Percentiles rank a stretch among this genome's conserved stretches.
These are phyloP conservation scores for Chaetodon trifasciatus DNA, from an alignment of 2,797 vertebrate species.

Conservation along the genomic window DNA sequence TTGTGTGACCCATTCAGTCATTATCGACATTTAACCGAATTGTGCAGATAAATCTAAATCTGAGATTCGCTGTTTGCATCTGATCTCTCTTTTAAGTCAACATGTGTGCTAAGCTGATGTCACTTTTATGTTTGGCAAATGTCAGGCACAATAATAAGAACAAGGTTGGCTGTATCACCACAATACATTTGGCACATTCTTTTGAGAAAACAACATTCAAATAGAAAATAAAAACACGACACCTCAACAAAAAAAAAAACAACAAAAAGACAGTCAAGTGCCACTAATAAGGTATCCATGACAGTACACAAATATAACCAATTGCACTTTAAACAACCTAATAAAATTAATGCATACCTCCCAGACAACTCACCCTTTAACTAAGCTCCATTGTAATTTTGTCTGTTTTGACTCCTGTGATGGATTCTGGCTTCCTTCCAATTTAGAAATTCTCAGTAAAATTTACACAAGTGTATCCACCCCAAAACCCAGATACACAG, in stretches of 20 bases:
- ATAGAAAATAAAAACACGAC: conserved; percentile 75
- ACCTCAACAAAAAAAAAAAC: conserved; percentile 68
- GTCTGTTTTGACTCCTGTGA: conserved; percentile 70
- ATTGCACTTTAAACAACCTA: conserved; percentile 87
- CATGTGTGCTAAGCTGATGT: conserved; percentile 73
- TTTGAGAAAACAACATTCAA: conserved; percentile 83
- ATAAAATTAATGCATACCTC: conserved; percentile 83
- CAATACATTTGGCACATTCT: conserved; percentile 88
- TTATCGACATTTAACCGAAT: conserved; percentile 54
- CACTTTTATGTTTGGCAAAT: conserved; percentile 78
- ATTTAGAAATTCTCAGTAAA: conserved; percentile 75
- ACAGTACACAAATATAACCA: conserved; percentile 85
- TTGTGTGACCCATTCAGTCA: conserved; percentile 67
- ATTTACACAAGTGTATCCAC: conserved; percentile 76
- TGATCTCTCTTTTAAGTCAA: conserved; percentile 61
- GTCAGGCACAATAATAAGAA: conserved; percentile 83
- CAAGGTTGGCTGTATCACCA: conserved; percentile 81
- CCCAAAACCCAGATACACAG: conserved; percentile 71
- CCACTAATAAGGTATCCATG: conserved; percentile 83
- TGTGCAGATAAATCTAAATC: conserved; percentile 67
- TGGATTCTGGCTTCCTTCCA: conserved; percentile 76
- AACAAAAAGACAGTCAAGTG: conserved; percentile 84
- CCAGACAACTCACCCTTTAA: conserved; percentile 72
- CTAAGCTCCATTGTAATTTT: conserved; percentile 67
- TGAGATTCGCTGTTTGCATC: conserved; percentile 56